Conservation (phyloP, 2,113 vertebrate species). For the Peromyscus polionotus region DNA sequence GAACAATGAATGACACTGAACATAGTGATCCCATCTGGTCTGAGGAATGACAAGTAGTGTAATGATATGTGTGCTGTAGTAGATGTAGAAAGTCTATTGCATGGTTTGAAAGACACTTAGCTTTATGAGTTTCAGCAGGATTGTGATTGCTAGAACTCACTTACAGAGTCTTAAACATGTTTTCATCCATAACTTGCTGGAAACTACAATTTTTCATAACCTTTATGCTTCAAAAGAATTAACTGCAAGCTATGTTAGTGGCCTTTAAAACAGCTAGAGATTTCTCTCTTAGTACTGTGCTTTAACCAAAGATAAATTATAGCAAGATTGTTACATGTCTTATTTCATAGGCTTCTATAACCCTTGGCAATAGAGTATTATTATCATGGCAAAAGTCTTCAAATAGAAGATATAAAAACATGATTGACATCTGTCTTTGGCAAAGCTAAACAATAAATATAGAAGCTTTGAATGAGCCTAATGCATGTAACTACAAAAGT, state of each 20-base stretch:
- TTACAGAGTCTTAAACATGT: slow-evolving; percentile 60
- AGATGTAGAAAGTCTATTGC: slow-evolving; percentile 65
- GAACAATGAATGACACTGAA: slow-evolving; percentile 48
- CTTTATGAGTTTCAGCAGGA: slow-evolving; percentile 65
- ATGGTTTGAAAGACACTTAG: slow-evolving; percentile 66
- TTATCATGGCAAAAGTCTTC: not conserved
- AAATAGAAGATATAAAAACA: not conserved
- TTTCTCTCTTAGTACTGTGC: not conserved
- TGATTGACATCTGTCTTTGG: not conserved
- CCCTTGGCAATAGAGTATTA: not conserved
- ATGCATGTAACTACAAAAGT: not conserved
- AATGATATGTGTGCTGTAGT: slow-evolving; percentile 61
- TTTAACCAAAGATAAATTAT: slow-evolving; percentile 42
- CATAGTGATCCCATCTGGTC: slow-evolving; percentile 73
- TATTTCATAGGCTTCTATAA: slow-evolving; percentile 10
- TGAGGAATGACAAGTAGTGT: slow-evolving; percentile 66
- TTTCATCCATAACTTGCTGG: slow-evolving; percentile 41
- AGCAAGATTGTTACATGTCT: not conserved
- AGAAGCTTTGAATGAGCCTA: not conserved
- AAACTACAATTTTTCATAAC: slow-evolving; percentile 59
- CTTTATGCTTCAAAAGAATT: slow-evolving; percentile 59
- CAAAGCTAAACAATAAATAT: not conserved
- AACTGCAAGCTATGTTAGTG: slow-evolving; percentile 48
- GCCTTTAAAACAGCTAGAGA: slow-evolving; percentile 39
- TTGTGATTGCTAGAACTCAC: slow-evolving; percentile 55